Percentiles rank a stretch among this genome's conserved stretches.
Conservation (phyloP, 2,113 vertebrate genomes). For the Plectropomus leopardus region DNA sequence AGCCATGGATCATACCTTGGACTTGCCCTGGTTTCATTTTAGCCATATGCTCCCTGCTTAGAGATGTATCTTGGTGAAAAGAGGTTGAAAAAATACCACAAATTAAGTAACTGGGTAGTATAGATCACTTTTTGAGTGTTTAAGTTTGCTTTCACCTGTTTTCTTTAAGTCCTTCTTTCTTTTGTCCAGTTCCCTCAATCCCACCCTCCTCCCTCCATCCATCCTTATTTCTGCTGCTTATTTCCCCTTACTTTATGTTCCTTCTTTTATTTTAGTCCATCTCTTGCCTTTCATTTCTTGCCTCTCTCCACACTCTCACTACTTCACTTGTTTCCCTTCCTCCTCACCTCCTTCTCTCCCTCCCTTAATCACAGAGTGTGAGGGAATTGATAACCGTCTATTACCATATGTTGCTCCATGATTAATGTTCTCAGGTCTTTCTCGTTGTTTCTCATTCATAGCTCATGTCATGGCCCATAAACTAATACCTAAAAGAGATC, state of each 20-base stretch:
- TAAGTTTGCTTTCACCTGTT: background rate
- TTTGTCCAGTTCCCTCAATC: background rate
- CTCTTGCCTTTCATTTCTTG: constrained; percentile 33
- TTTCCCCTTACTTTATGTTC: constrained; percentile 14
- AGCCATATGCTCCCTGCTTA: background rate
- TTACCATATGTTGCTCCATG: constrained; percentile 82
- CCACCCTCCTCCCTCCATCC: background rate
- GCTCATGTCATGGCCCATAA: constrained; percentile 99
- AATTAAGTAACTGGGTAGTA: background rate
- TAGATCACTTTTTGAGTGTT: background rate
- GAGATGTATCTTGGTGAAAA: background rate
- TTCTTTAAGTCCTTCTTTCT: background rate
- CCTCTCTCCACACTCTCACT: constrained; percentile 6
- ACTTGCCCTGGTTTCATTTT: background rate
- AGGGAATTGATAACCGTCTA: constrained; percentile 79
- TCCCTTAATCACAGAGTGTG: constrained; percentile 74
- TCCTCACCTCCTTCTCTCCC: constrained; percentile 52
- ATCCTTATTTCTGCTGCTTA: background rate
- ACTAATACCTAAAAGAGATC: constrained; percentile 93
- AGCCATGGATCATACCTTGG: background rate
- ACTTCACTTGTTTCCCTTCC: constrained; percentile 32
- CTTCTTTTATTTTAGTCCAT: constrained; percentile 19
- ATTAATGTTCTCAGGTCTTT: constrained; percentile 84
- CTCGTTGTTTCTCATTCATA: constrained; percentile 89
- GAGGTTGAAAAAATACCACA: background rate